These are phyloP conservation scores for Prinia subflava DNA, from an alignment of 2,113 vertebrate species.

Conservation along the genomic window DNA sequence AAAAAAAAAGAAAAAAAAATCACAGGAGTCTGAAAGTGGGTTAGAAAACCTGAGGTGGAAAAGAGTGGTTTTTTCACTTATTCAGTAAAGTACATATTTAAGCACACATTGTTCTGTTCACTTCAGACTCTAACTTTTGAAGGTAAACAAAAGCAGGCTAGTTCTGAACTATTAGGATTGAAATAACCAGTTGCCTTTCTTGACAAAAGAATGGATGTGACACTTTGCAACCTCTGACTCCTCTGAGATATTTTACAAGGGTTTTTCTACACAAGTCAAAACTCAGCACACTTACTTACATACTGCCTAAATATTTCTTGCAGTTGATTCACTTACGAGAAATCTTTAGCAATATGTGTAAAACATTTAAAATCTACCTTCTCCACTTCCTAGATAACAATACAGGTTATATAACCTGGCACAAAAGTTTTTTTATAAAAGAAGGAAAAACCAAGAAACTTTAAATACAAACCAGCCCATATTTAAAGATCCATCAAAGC, in stretches of 20 bases:
- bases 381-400: neutral
- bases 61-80: neutral
- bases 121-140: neutral
- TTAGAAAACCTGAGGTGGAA: neutral
- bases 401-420: neutral
- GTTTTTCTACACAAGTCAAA: conserved; percentile 29
- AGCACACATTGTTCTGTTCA: neutral
- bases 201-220: neutral
- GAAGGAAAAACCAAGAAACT: conserved; percentile 29
- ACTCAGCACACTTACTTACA: neutral
- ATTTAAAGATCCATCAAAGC: conserved; percentile 42
- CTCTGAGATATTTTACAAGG: neutral
- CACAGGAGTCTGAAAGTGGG: neutral
- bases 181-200: neutral
- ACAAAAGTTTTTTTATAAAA: conserved; percentile 17
- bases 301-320: conserved; percentile 31
- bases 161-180: neutral
- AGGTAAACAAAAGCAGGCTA: neutral
- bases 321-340: neutral
- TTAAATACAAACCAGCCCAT: conserved; percentile 27
- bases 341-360: neutral
- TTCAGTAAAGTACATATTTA: neutral
- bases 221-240: neutral
- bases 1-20: neutral
- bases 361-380: conserved; percentile 37